phyloP scores from a whole-genome alignment of 2,113 vertebrate genomes.

The Polyodon spathula region DNA sequence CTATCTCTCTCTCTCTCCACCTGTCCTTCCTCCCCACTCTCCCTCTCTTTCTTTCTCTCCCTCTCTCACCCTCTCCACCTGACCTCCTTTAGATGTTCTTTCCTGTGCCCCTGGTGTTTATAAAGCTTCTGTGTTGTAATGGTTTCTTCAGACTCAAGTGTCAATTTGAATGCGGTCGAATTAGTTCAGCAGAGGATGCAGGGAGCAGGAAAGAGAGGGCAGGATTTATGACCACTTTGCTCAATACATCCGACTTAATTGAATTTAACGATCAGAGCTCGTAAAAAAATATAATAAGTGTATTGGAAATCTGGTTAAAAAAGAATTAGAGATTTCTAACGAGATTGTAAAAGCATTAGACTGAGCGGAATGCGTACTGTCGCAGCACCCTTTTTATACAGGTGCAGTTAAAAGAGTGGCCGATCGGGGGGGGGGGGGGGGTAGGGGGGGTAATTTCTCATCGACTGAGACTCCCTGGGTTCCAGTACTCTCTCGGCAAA shows the following conservation, averaged over 20 bases:
- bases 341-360: constrained; percentile 50
- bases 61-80: background rate
- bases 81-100: too few relatives aligned
- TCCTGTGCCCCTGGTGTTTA: too few relatives aligned
- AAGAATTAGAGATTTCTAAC: constrained; percentile 47
- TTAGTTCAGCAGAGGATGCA: too few relatives aligned
- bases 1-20: background rate
- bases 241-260: constrained; percentile 43
- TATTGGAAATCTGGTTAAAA: constrained; percentile 31
- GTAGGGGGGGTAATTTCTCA: too few relatives aligned
- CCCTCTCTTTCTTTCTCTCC: background rate
- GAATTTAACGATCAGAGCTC: constrained; percentile 36
- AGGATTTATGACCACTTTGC: constrained; percentile 41
- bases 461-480: too few relatives aligned
- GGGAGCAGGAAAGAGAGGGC: background rate
- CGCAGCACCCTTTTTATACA: constrained; percentile 40
- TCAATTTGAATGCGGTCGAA: too few relatives aligned
- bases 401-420: too few relatives aligned
- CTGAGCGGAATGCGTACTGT: constrained; percentile 32
- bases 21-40: background rate
- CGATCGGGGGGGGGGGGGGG: too few relatives aligned
- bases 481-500: too few relatives aligned
- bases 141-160: too few relatives aligned
- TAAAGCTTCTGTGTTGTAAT: too few relatives aligned
- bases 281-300: constrained; percentile 29